Conservation (phyloP, 2,888 invertebrate species). For the Eutolmus rufibarbis region DNA sequence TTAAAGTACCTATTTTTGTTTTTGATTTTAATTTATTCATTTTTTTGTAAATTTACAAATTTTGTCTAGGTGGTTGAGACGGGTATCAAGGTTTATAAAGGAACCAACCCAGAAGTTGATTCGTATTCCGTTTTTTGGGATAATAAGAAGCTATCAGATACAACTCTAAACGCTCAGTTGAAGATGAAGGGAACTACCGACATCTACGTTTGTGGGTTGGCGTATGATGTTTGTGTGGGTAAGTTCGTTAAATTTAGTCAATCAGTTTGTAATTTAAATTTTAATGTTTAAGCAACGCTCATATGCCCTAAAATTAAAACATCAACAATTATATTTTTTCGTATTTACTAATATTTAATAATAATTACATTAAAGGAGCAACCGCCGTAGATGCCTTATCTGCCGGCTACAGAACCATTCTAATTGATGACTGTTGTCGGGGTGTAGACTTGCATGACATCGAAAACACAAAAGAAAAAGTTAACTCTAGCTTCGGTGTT, state of each 20-base stretch:
- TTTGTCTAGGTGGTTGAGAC: constrained; percentile 71
- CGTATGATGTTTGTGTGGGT: constrained; percentile 95
- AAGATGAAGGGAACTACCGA: constrained; percentile 83
- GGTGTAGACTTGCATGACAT: constrained; percentile 88
- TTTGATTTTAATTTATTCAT: background rate
- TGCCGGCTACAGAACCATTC: constrained; percentile 86
- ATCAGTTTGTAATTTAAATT: background rate
- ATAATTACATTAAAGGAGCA: constrained; percentile 67
- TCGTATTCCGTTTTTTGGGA: constrained; percentile 99
- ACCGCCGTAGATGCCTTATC: constrained; percentile 90
- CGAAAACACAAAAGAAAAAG: constrained; percentile 78
- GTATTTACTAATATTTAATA: background rate
- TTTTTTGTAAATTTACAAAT: background rate
- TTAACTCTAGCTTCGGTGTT: constrained; percentile 79
- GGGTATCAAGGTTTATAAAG: constrained; percentile 85
- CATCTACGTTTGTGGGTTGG: constrained; percentile 93
- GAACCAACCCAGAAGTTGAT: constrained; percentile 93
- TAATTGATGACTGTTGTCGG: constrained; percentile 89
- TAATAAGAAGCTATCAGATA: constrained; percentile 90
- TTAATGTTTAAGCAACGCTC: too few relatives aligned
- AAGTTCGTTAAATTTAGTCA: constrained; percentile 51
- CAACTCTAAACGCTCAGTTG: constrained; percentile 82
- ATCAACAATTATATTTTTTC: background rate
- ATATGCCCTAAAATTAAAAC: too few relatives aligned
- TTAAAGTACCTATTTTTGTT: constrained; percentile 69